Percentiles rank a stretch among this genome's conserved stretches.
Evolutionary conservation across 2,888 invertebrate species (phyloP).

Genomic region (Trimorus sp.): DNA sequence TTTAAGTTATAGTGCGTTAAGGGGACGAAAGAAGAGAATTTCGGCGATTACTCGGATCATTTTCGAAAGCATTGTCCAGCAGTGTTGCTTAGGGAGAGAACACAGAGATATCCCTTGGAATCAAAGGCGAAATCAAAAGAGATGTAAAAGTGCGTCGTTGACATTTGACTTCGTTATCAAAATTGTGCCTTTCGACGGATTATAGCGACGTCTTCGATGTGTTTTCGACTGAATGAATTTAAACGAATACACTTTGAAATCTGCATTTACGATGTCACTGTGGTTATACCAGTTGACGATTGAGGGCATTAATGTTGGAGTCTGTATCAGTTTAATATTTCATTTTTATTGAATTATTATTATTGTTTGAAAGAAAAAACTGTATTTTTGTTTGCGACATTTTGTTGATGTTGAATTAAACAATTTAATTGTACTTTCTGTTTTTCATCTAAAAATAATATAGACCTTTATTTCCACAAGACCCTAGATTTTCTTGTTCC

Average conservation of each 20-base stretch:
- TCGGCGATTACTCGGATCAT: conserved; percentile 19
- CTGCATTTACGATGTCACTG: conserved; percentile 57
- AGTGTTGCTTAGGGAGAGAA: conserved; percentile 32
- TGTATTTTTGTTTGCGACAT: too few species aligned
- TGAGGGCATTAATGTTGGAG: conserved; percentile 34
- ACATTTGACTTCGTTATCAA: conserved; percentile 76
- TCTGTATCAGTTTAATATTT: too few species aligned
- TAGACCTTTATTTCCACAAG: too few species aligned
- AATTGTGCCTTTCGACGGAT: conserved; percentile 79
- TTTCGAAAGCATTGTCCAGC: conserved; percentile 46
- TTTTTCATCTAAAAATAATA: too few species aligned
- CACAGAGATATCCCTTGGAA: conserved; percentile 28
- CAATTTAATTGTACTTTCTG: too few species aligned
- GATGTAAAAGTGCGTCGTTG: conserved; percentile 39
- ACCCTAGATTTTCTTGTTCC: too few species aligned
- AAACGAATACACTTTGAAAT: conserved; percentile 59
- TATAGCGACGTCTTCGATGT: conserved; percentile 74
- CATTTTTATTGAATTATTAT: too few species aligned
- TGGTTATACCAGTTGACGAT: conserved; percentile 37
- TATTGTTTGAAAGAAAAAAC: too few species aligned
- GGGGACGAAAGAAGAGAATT: neutral
- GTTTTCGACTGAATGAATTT: conserved; percentile 72
- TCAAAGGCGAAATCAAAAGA: conserved; percentile 48
- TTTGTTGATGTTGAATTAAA: too few species aligned
- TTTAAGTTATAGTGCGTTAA: conserved; percentile 28